These are phyloP conservation scores for Amphiprion percula DNA, from an alignment of 2,113 vertebrate species.

Conservation along the genomic window DNA sequence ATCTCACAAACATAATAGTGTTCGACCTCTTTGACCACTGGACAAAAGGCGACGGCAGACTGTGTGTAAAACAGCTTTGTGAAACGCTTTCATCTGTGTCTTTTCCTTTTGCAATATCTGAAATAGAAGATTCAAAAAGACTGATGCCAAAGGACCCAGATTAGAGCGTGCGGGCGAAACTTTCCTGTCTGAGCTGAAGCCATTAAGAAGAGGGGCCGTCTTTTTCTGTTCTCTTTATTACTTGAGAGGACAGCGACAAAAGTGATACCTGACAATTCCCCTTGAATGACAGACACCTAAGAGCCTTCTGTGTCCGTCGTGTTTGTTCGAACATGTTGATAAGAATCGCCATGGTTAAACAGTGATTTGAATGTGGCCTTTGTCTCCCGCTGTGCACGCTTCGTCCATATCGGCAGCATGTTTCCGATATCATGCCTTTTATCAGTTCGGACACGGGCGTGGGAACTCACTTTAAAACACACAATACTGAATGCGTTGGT, in stretches of 20 bases:
- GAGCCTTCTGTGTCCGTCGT: conserved; percentile 30
- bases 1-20: neutral
- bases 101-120: neutral
- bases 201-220: conserved; percentile 8
- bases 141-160: conserved; percentile 11
- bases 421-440: conserved; percentile 31
- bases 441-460: conserved; percentile 39
- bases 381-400: conserved; percentile 50
- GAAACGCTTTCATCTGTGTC: conserved; percentile 11
- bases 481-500: conserved; percentile 10
- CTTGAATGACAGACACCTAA: conserved; percentile 53
- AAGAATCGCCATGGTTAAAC: conserved; percentile 43
- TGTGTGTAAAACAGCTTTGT: conserved; percentile 4
- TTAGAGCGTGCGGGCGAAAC: conserved; percentile 11
- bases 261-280: conserved; percentile 43
- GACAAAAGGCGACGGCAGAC: neutral
- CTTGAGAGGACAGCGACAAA: conserved; percentile 48
- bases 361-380: conserved; percentile 55
- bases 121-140: conserved; percentile 17
- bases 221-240: conserved; percentile 25
- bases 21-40: conserved; percentile 19
- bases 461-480: conserved; percentile 2
- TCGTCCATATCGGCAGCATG: conserved; percentile 24
- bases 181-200: conserved; percentile 30
- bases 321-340: conserved; percentile 29